These are phyloP conservation scores for Cyphotilapia sp. DNA, from an alignment of 2,113 vertebrate species.

Conservation along the genomic window DNA sequence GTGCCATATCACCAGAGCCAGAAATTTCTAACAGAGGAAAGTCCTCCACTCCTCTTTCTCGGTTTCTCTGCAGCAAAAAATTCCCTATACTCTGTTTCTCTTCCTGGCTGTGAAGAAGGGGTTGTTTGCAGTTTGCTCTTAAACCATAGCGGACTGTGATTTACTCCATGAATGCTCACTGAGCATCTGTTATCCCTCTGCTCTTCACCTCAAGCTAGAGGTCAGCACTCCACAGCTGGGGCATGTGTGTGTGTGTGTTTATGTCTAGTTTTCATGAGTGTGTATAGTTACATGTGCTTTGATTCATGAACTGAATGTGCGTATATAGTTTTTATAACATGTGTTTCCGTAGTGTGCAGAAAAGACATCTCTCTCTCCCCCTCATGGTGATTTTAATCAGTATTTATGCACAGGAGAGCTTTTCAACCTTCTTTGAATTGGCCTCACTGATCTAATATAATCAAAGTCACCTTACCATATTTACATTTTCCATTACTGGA, in stretches of 20 bases:
- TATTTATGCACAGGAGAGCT: background rate
- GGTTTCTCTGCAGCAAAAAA: background rate
- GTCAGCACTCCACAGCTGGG: conserved; percentile 23
- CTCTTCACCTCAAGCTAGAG: conserved; percentile 22
- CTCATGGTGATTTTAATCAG: background rate
- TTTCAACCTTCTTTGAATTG: background rate
- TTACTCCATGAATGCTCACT: background rate
- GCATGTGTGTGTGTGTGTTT: background rate
- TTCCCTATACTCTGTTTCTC: background rate
- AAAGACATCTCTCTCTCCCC: background rate
- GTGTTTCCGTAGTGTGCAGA: background rate
- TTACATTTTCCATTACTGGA: conserved; percentile 31
- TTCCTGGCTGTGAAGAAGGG: background rate
- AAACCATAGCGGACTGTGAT: background rate
- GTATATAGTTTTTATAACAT: background rate
- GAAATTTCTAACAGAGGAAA: background rate
- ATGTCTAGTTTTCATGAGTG: background rate
- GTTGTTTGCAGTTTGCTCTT: background rate
- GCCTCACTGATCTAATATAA: background rate
- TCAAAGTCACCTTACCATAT: background rate
- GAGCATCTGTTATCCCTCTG: conserved; percentile 18
- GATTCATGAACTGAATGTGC: background rate
- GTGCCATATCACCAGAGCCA: background rate
- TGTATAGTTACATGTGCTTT: background rate
- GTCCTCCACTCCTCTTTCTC: background rate